Base-by-base conservation (phyloP, 2,888 invertebrate genomes). In the Drosophila antonietae region DNA sequence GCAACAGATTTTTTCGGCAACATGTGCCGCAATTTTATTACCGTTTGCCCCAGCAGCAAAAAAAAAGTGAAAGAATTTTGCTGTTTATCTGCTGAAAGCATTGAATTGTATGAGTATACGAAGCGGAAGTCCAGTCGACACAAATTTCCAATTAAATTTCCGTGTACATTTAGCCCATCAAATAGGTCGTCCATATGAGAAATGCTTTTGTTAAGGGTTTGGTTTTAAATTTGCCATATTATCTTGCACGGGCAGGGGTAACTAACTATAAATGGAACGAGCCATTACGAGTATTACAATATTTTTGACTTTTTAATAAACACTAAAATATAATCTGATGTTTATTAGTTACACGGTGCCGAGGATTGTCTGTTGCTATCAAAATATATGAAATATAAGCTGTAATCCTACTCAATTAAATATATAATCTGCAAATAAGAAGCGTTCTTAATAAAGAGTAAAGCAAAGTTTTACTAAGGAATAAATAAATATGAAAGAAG, bases 1-100 rank as follows among this genome's bases (percentile, higher is more conserved):
- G 85, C 90, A 88, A 86, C 85, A 86, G 90, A 85, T 89, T 89
- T 75, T 71, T 67, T 70, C 39, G 59, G 58, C 59, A 62, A 73
- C 69, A 83, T 83, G 71, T 75, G 62, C 65, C 65, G 78, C 81
- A 81, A 72, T 81, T 88, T 89, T 88, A 88, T 89, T 81, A 73
- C 76, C 68, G n/a, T 56, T 63, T 49, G 67, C 66, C 74, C 56
- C 63, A 63, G 15, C 12, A 18, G 61, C 62, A 53, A 51, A 37
- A 41, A 41, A 53, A 49, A 14, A 2, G 57, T 64, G 58, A 66
- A 72, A 78, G 69, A 74, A 59, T 68, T 83, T 69, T 59, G 51
- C 20, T 76, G 67, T 65, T 59, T 67, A 64, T 63, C 46, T 49
- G 46, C 57, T n/a, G 37, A 60, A 20, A 28, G 41, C 52, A 56